Percentiles rank a stretch among this genome's conserved stretches.
Evolutionary conservation across 2,113 vertebrate species (phyloP).

Genomic region (Heliornis fulica): DNA sequence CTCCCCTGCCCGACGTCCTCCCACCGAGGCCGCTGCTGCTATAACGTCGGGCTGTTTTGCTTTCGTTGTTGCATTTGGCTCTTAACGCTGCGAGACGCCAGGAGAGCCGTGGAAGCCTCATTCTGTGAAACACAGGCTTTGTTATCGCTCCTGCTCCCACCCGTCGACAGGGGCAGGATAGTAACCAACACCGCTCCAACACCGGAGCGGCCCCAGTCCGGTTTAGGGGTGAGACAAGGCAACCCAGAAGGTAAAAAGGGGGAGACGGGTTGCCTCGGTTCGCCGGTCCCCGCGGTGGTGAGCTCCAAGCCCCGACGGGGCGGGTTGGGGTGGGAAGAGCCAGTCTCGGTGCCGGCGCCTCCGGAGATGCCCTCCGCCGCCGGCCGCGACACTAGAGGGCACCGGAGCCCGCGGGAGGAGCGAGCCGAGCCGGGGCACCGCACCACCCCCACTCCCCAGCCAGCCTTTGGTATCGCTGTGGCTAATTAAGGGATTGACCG

Average conservation of each 20-base stretch:
- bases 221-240: neutral
- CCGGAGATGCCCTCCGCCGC: neutral
- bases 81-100: neutral
- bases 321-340: neutral
- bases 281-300: no score
- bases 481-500: fast-evolving
- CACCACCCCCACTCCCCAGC: neutral
- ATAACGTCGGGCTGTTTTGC: neutral
- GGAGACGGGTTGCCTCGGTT: neutral
- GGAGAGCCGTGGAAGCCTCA: neutral
- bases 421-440: neutral
- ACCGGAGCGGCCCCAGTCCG: neutral
- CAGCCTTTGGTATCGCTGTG: fast-evolving
- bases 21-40: neutral
- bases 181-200: neutral
- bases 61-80: neutral
- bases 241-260: neutral
- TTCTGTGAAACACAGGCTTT: neutral
- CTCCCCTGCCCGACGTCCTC: neutral
- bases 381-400: slow-evolving; percentile 44
- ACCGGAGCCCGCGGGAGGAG: slow-evolving; percentile 37
- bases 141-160: neutral
- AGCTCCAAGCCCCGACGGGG: neutral
- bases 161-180: neutral
- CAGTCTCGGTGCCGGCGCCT: neutral